These are phyloP conservation scores for Drosophila monieri DNA, from an alignment of 2,888 invertebrate genomes.

Conservation along the genomic window DNA sequence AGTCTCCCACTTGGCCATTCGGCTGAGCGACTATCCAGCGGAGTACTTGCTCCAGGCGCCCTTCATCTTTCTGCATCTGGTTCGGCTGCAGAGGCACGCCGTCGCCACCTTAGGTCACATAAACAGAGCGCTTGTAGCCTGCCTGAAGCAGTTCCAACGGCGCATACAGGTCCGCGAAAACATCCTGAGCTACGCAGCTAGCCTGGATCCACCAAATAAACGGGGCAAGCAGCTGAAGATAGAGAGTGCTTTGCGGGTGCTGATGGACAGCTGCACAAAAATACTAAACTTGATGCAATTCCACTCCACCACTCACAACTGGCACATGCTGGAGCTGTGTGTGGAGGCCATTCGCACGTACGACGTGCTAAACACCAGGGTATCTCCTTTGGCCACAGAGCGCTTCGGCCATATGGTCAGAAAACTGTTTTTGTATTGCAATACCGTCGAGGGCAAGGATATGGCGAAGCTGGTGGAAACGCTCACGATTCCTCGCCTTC, in stretches of 20 bases:
- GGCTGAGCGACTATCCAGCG: constrained; percentile 81
- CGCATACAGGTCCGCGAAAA: constrained; percentile 59
- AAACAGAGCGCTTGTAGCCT: constrained; percentile 57
- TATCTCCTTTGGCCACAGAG: constrained; percentile 35
- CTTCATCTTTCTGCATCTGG: constrained; percentile 74
- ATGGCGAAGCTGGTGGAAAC: constrained; percentile 7
- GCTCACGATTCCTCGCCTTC: constrained; percentile 67
- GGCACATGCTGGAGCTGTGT: constrained; percentile 52
- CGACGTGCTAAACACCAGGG: constrained; percentile 1
- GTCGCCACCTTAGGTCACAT: constrained; percentile 51
- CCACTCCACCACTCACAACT: constrained; percentile 37
- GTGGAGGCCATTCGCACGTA: constrained; percentile 44
- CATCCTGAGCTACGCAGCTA: constrained; percentile 43
- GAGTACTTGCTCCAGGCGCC: constrained; percentile 83
- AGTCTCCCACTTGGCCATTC: constrained; percentile 72
- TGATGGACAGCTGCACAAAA: constrained; percentile 60
- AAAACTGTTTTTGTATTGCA: constrained; percentile 44
- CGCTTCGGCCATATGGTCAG: constrained; percentile 46
- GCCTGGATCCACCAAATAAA: constrained; percentile 6
- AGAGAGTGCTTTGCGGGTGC: constrained; percentile 52
- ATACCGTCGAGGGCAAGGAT: constrained; percentile 3
- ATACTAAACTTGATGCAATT: constrained; percentile 42
- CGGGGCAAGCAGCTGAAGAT: constrained; percentile 55
- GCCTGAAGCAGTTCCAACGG: constrained; percentile 61
- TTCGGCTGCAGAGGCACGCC: constrained; percentile 58